A percentile compares a stretch with the other conserved stretches of the same genome.
phyloP scores from a whole-genome alignment of 1,140 invertebrate species.

The Brachionus angularis region DNA sequence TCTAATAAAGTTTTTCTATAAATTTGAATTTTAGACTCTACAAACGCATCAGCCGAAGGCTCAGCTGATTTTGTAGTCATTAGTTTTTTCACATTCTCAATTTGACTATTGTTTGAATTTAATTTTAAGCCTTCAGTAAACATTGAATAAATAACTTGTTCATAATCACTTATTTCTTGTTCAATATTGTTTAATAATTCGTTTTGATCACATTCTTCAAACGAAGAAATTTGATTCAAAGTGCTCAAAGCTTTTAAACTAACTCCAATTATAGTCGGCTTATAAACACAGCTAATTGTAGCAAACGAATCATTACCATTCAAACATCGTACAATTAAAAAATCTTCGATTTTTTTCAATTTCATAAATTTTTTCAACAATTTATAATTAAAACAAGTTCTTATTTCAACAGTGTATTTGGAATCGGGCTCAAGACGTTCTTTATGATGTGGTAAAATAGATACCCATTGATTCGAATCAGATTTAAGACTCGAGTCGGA shows the following conservation, averaged over 20 bases:
- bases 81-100: no score
- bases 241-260: not conserved
- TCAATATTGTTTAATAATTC: not conserved
- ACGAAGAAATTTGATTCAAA: not conserved
- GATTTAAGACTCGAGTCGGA: not conserved
- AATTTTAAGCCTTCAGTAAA: no score
- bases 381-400: constrained; percentile 4
- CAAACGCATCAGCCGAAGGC: not conserved
- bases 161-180: not conserved
- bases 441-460: constrained; percentile 30
- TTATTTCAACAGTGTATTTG: not conserved
- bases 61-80: no score
- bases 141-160: not conserved
- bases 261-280: constrained; percentile 25
- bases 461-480: not conserved
- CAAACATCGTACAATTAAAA: constrained; percentile 26
- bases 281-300: constrained; percentile 21
- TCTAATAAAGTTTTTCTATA: not conserved
- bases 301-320: constrained; percentile 38
- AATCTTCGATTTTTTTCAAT: constrained; percentile 19
- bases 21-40: constrained; percentile 1
- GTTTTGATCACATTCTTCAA: not conserved
- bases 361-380: not conserved
- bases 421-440: constrained; percentile 19
- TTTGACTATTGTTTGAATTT: no score